These are phyloP conservation scores for Eucera pruinosa DNA, from an alignment of 2,888 invertebrate genomes.

Conservation along the genomic window DNA sequence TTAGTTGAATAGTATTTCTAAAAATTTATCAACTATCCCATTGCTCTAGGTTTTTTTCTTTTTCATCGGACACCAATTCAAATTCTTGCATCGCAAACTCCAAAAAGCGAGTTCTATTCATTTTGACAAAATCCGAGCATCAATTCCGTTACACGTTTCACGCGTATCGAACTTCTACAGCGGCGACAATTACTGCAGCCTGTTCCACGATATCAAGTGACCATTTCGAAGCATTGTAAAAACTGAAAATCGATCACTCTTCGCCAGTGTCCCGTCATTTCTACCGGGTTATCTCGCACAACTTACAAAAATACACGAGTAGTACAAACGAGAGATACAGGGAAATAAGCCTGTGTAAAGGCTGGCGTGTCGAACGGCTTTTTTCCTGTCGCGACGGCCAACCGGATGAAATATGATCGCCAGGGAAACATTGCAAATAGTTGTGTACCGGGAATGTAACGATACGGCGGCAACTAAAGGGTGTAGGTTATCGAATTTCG, in stretches of 20 bases:
- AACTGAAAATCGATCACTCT: neutral
- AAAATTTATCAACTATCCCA: too few relatives aligned
- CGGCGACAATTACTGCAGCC: neutral
- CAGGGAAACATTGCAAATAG: conserved; percentile 13
- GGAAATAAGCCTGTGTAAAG: conserved; percentile 11
- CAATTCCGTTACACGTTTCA: neutral
- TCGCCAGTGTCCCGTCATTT: neutral
- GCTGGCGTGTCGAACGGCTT: neutral
- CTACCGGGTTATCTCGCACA: neutral
- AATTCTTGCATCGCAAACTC: neutral
- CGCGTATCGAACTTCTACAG: neutral
- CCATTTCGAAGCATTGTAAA: neutral
- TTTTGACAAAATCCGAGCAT: neutral
- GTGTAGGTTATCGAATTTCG: neutral
- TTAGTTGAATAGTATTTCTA: too few relatives aligned
- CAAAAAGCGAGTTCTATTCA: neutral
- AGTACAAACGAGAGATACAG: neutral
- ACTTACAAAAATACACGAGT: neutral
- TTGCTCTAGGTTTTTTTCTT: neutral
- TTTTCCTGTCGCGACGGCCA: neutral
- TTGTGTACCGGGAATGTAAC: conserved; percentile 31
- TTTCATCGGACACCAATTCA: neutral
- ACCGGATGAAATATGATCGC: conserved; percentile 42
- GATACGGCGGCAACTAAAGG: neutral
- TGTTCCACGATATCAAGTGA: neutral